Evolutionary conservation across 2,113 vertebrate species (phyloP).

Genomic region (Ameiurus melas): DNA sequence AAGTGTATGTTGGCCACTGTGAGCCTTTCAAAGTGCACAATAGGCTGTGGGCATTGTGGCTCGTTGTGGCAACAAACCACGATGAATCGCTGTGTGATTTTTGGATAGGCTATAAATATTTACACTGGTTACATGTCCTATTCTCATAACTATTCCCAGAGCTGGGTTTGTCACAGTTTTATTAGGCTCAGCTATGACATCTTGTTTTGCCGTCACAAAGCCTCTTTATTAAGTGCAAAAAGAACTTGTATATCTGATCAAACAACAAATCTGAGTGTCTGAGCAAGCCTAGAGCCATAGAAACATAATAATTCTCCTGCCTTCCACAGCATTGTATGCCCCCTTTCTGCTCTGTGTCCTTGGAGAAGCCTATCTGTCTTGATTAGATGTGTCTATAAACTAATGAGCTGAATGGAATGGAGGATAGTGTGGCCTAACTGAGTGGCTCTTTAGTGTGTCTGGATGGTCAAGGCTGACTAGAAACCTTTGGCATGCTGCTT

Average conservation of each 20-base stretch:
- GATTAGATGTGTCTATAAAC: constrained; percentile 44
- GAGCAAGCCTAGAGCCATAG: not conserved
- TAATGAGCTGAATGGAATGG: constrained; percentile 36
- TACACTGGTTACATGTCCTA: constrained; percentile 11
- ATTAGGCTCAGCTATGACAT: not conserved
- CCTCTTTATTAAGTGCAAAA: not conserved
- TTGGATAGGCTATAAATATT: constrained; percentile 35
- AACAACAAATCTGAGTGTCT: not conserved
- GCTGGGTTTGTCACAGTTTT: not conserved
- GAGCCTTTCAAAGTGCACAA: constrained; percentile 37
- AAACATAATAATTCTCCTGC: constrained; percentile 14
- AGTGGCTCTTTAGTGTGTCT: constrained; percentile 41
- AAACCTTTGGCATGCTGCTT: constrained; percentile 47
- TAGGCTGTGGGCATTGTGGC: not conserved
- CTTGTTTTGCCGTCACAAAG: not conserved
- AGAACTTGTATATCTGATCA: not conserved
- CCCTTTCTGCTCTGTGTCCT: not conserved
- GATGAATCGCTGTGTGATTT: not conserved
- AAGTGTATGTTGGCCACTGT: constrained; percentile 25
- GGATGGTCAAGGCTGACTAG: constrained; percentile 58
- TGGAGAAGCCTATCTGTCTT: constrained; percentile 38
- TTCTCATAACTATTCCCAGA: constrained; percentile 21
- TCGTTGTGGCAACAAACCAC: not conserved
- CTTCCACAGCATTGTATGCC: not conserved
- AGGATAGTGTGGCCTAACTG: constrained; percentile 20